Base-by-base conservation (phyloP, 1,140 invertebrate species). In the Amyelois transitella region DNA sequence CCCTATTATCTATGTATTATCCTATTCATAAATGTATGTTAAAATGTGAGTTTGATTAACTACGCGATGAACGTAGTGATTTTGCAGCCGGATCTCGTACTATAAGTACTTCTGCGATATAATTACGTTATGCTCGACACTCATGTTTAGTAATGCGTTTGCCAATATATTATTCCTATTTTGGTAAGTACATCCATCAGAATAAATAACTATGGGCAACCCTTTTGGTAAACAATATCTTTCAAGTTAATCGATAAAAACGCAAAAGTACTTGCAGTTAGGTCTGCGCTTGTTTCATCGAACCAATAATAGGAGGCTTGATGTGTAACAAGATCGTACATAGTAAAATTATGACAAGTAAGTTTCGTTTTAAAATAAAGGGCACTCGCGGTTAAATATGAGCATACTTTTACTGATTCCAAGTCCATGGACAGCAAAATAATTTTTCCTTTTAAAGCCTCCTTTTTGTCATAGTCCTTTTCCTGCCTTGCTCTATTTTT, bases 321-420 rank as follows among this genome's bases (percentile, higher is more conserved):
- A 8, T 67, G 49, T 17, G 38, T 75, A n/a, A 49, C 52, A 10
- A 81, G 22, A 60, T 88, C 72, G 58, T 69, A 89, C 21, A 88
- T 55, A 1, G 79, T 88, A 58, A 78, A 89, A 66, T 89, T 89
- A 66, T 89, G 86, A 10, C 62, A 22, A 17, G 64, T 58, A n/a
- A 88, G 60, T 64, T 88, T 89, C 5, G 70, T 83, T 64, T 86
- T 89, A 64, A 78, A 89, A 63, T 88, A 88, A 32, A 86, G 20
- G 20, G 75, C 66, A 57, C 62, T 77, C 10, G 84, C 76, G 5
- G 85, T 77, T 28, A 83, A 21, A 32, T 57, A 56, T 22, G 85
- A 82, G 19, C 51, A 60, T 28, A 83, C 43, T 55, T 81, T 72
- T 12, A 86, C 75, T 18, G 73, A 67, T 72, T 82, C 67, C 8